Evolutionary conservation across 2,888 invertebrate genomes (phyloP), one percentile per base, ranked within the genome.

Genomic region (Watsonalla binaria): DNA sequence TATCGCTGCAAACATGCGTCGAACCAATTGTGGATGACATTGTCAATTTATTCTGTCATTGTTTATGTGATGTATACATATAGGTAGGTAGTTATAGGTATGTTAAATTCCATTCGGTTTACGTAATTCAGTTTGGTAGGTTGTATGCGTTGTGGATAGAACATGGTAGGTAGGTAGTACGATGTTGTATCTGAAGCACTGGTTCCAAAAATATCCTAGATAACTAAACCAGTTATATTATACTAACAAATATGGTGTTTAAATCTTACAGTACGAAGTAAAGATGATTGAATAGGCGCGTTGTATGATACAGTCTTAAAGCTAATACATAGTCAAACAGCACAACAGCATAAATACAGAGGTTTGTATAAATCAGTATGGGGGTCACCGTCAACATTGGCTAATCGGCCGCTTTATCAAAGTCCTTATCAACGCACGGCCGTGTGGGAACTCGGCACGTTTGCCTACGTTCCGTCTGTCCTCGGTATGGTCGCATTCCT

Each of bases 371-470:
- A 70, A 73, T 70, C 66, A 66, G 67, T 68, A 68, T 75, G 74
- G 81, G 42, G 85, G 86, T 84, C 86, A 86, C 58, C 66, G 65
- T 49, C 49, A 49, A 67, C 80, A 82, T 86, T 86, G 85, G 79
- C 77, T 84, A 88, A 88, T 90, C 86, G 81, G 78, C 62, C 80
- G 78, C 77, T 82, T 84, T 89, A 90, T 88, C 89, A 82, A 24
- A 62, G 68, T 72, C 78, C 76, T 90, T 89, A 88, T 90, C 89
- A 84, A 62, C 64, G 63, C 69, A 66, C 70, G 71, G 68, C 62
- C 68, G 63, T 75, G 75, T 80, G 73, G 67, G 75, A 68, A 49
- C 70, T 70, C 67, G 63, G 74, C 63, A 51, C 58, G 5, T 24
- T 9, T 15, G 46, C 46, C 24, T 33, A 51, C 33, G 61, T 53